A percentile compares a stretch with the other conserved stretches of the same genome.
Conservation (phyloP, 2,797 vertebrate genomes). For the Chromis chromis region DNA sequence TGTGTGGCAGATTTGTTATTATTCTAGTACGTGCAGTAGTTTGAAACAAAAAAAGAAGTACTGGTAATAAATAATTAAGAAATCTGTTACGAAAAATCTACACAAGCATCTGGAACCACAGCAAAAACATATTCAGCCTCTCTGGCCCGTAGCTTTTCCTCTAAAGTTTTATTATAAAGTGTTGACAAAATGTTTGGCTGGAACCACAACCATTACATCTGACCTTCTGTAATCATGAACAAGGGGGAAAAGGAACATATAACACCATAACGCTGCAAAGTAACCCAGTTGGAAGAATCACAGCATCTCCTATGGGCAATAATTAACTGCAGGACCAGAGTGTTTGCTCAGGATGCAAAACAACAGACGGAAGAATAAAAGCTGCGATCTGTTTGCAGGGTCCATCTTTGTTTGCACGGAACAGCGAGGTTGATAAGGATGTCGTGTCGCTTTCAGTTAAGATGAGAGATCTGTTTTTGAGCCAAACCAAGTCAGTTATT, state of each 20-base stretch:
- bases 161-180: neutral
- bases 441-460: neutral
- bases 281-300: neutral
- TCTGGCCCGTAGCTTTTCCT: neutral
- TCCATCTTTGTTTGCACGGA: slow-evolving; percentile 33
- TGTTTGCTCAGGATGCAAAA: slow-evolving; percentile 3
- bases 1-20: neutral
- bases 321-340: slow-evolving; percentile 32
- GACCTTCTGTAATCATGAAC: neutral
- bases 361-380: slow-evolving; percentile 1
- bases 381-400: slow-evolving; percentile 24
- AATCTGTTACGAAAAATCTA: too few relatives aligned
- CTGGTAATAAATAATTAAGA: too few relatives aligned
- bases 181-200: neutral
- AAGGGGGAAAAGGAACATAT: too few relatives aligned
- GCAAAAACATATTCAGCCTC: too few relatives aligned
- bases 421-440: neutral
- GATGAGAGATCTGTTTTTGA: too few relatives aligned
- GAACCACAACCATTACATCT: neutral
- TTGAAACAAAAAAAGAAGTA: neutral
- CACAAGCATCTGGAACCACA: neutral
- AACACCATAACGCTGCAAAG: neutral
- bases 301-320: slow-evolving; percentile 19
- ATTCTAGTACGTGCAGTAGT: neutral
- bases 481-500: too few relatives aligned